A percentile compares a stretch with the other conserved stretches of the same genome.
These are phyloP conservation scores for Pardosa pseudoannulata DNA, from an alignment of 2,888 invertebrate species.

Conservation along the genomic window DNA sequence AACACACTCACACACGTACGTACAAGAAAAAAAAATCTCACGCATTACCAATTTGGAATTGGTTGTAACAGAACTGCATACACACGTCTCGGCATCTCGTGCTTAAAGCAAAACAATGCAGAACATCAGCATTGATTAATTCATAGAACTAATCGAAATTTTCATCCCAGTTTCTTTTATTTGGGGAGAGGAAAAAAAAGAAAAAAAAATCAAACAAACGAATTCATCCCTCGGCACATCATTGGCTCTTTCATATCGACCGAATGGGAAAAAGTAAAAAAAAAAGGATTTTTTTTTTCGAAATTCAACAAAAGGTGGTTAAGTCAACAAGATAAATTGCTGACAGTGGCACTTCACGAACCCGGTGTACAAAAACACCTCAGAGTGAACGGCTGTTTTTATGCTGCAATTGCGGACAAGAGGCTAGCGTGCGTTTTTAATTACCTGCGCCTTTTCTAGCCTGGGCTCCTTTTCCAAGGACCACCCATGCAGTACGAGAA, in stretches of 20 bases:
- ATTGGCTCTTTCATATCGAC: conserved; percentile 1
- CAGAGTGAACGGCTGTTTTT: conserved; percentile 42
- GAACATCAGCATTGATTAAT: not conserved
- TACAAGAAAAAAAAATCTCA: too few relatives aligned
- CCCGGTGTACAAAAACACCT: conserved; percentile 45
- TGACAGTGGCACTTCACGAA: conserved; percentile 69
- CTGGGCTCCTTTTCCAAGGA: conserved; percentile 24
- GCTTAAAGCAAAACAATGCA: not conserved
- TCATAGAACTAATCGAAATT: not conserved
- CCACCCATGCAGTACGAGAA: conserved; percentile 44
- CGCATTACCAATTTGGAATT: too few relatives aligned
- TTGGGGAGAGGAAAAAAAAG: not conserved
- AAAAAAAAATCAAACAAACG: too few relatives aligned
- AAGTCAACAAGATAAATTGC: conserved; percentile 71
- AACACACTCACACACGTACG: too few relatives aligned
- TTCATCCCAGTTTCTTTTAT: not conserved
- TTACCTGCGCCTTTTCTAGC: conserved; percentile 39
- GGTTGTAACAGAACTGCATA: too few relatives aligned
- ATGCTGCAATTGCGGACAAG: conserved; percentile 41
- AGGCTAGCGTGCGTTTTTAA: conserved; percentile 49
- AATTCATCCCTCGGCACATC: not conserved
- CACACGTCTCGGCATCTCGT: not conserved
- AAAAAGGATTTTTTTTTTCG: too few relatives aligned
- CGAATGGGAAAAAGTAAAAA: conserved; percentile 5
- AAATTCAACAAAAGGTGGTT: conserved; percentile 50